phyloP scores from a whole-genome alignment of 2,113 vertebrate genomes.

The Aegithalos caudatus region DNA sequence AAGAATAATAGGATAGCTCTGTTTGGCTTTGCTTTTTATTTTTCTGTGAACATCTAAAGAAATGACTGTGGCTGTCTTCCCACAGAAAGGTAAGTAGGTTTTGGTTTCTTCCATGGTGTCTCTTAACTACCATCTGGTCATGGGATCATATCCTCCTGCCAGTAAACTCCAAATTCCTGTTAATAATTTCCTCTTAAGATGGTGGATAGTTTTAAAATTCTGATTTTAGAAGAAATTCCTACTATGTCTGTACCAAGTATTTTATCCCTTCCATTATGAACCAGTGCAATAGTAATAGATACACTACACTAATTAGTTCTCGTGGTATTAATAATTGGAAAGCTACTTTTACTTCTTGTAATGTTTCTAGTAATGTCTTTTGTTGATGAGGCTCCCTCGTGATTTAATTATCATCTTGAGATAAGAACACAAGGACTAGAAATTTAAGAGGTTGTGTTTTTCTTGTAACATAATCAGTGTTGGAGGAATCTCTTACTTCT shows the following conservation, averaged over 20 bases:
- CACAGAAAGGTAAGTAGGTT: background rate
- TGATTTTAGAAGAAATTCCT: background rate
- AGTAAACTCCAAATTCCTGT: background rate
- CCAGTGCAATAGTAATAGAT: background rate
- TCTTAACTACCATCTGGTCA: background rate
- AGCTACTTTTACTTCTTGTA: background rate
- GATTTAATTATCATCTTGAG: background rate
- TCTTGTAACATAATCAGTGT: background rate
- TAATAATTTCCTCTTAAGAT: background rate
- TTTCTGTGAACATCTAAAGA: background rate
- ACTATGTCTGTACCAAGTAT: background rate
- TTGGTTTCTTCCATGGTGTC: background rate
- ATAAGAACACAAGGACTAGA: background rate
- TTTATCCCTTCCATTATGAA: background rate
- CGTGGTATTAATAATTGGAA: background rate
- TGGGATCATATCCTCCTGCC: background rate
- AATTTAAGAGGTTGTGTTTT: background rate
- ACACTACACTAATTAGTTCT: background rate
- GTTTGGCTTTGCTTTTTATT: conserved; percentile 2
- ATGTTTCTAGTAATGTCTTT: background rate
- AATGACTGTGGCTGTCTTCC: background rate
- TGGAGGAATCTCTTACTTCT: background rate
- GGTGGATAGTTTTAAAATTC: background rate
- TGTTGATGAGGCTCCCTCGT: background rate
- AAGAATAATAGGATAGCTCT: background rate